phyloP scores from a whole-genome alignment of 2,113 vertebrate species.

The Albula glossodonta region DNA sequence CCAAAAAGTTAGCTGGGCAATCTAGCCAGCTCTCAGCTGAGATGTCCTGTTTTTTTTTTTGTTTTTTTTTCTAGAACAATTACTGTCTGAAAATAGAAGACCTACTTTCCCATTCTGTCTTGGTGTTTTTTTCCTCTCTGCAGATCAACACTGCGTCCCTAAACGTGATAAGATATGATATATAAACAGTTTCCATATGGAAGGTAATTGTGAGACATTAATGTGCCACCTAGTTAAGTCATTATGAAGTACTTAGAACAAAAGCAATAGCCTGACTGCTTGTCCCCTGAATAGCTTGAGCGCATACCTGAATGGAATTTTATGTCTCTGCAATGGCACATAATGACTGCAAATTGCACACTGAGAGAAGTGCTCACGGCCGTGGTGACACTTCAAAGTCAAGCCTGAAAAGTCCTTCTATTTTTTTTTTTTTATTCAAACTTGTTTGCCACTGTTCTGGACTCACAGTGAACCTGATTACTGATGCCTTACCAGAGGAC shows the following conservation, averaged over 20 bases:
- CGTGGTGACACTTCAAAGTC: constrained; percentile 29
- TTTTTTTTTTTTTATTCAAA: constrained; percentile 40
- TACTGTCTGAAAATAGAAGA: constrained; percentile 39
- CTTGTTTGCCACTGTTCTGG: constrained; percentile 24
- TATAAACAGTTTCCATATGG: constrained; percentile 10
- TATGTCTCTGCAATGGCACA: constrained; percentile 19
- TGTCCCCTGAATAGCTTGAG: constrained; percentile 11
- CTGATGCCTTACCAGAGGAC: neutral
- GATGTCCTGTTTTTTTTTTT: neutral
- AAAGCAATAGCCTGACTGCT: neutral
- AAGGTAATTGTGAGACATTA: neutral
- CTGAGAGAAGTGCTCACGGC: neutral
- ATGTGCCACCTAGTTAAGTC: constrained; percentile 26
- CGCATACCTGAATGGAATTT: constrained; percentile 20
- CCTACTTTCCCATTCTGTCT: constrained; percentile 32
- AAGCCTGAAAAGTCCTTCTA: constrained; percentile 30
- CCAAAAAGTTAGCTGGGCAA: constrained; percentile 19
- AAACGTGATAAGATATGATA: constrained; percentile 13
- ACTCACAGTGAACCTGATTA: neutral
- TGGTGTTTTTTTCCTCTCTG: neutral
- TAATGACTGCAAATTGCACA: constrained; percentile 21
- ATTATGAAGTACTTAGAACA: constrained; percentile 16
- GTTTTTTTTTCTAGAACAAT: constrained; percentile 31
- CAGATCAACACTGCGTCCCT: neutral
- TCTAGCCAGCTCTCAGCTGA: constrained; percentile 11